A percentile compares a stretch with the other conserved stretches of the same genome.
Conservation (phyloP, 1,140 invertebrate genomes). For the Apis florea region DNA sequence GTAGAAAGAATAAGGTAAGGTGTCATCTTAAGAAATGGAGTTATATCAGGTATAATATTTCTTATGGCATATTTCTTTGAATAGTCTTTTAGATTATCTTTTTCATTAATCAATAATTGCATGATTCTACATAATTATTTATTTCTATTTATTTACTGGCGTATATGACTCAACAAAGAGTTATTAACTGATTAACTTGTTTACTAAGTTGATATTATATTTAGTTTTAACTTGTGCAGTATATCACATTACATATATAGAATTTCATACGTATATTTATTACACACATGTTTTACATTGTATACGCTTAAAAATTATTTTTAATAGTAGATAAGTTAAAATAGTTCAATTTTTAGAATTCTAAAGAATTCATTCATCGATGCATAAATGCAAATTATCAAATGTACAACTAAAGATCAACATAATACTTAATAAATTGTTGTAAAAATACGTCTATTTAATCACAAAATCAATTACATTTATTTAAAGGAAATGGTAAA, state of each 20-base stretch:
- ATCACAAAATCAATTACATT: too few species aligned
- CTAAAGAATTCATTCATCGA: background rate
- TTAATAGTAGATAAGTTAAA: background rate
- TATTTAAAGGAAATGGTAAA: too few species aligned
- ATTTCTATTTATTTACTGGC: conserved; percentile 28
- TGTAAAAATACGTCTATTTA: too few species aligned
- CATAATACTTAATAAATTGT: too few species aligned
- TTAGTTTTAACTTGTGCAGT: conserved; percentile 5
- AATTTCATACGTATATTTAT: background rate
- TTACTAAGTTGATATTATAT: background rate
- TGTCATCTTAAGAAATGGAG: too few species aligned
- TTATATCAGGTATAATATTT: too few species aligned
- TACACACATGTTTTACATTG: conserved; percentile 17
- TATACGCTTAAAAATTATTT: background rate
- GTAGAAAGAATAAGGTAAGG: too few species aligned
- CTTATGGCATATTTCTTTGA: background rate
- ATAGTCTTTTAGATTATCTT: background rate
- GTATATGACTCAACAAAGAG: background rate
- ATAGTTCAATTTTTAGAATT: background rate
- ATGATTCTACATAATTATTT: conserved; percentile 36
- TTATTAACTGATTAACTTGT: conserved; percentile 2
- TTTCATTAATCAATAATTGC: background rate
- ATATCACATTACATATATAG: background rate
- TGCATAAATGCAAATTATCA: too few species aligned
- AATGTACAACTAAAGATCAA: too few species aligned